Percentiles rank a stretch among this genome's conserved stretches.
Conservation (phyloP, 2,888 invertebrate genomes). For the Dexiosoma caninum region DNA sequence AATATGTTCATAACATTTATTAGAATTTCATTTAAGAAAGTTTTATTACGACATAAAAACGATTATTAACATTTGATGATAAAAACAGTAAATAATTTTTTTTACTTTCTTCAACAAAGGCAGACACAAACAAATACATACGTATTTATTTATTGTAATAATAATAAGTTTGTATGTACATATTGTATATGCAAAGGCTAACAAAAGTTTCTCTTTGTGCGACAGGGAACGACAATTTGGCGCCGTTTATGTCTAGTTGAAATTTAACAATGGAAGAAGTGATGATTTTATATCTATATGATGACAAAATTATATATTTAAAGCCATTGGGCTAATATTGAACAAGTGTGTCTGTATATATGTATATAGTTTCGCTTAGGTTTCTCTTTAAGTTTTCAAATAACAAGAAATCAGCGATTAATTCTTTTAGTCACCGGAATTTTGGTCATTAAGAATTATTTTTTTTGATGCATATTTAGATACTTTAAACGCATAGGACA, state of each 20-base stretch:
- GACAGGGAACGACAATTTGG: slow-evolving; percentile 36
- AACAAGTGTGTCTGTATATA: no score
- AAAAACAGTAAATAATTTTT: no score
- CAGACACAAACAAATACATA: no score
- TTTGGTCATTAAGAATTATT: no score
- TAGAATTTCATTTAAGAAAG: neutral
- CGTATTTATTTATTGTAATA: neutral
- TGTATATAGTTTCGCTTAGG: no score
- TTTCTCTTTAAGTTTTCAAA: no score
- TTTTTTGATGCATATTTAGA: no score
- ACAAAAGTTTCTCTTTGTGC: neutral
- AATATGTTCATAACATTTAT: neutral
- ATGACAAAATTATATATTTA: slow-evolving; percentile 16
- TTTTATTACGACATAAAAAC: slow-evolving; percentile 38
- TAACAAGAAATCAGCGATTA: no score
- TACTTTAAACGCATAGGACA: no score
- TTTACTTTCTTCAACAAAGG: no score
- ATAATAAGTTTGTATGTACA: no score
- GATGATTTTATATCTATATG: neutral
- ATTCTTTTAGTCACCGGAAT: no score
- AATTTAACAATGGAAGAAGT: slow-evolving; percentile 9
- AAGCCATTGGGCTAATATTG: slow-evolving; percentile 28
- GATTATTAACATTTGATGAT: slow-evolving; percentile 36
- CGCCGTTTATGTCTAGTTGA: slow-evolving; percentile 33
- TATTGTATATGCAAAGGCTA: neutral